Conservation (phyloP, 2,113 vertebrate genomes). For the Melanostigma gelatinosum region DNA sequence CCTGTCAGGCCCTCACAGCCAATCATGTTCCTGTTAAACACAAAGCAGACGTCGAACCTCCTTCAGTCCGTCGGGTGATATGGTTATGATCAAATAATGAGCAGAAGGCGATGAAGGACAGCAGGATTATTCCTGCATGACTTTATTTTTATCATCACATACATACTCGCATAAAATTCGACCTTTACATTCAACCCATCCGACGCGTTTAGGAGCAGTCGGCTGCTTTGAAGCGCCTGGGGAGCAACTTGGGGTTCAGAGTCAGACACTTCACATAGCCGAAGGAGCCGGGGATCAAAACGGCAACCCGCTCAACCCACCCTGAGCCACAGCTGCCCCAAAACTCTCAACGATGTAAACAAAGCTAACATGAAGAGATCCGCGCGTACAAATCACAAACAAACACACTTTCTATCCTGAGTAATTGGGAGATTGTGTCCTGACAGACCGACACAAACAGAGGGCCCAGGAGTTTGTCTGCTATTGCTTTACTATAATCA, state of each 20-base stretch:
- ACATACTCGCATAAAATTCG: background rate
- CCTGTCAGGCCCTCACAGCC: slow-evolving; percentile 47
- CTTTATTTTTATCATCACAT: background rate
- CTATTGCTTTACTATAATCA: background rate
- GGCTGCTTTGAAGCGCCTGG: too few species aligned
- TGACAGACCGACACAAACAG: background rate
- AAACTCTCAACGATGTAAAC: background rate
- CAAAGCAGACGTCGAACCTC: slow-evolving; percentile 1
- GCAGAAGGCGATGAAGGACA: background rate
- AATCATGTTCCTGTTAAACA: slow-evolving; percentile 74
- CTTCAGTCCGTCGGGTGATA: background rate
- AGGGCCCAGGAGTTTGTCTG: background rate
- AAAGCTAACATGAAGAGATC: background rate
- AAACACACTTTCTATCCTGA: background rate
- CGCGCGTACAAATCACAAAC: background rate
- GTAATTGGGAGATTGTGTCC: background rate
- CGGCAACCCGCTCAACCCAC: background rate
- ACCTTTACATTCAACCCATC: background rate
- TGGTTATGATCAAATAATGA: background rate
- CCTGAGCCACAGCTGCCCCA: background rate
- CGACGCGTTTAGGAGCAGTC: background rate
- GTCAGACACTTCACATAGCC: background rate
- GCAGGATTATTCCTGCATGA: background rate
- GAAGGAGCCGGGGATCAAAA: background rate
- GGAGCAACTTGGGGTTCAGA: background rate